phyloP scores from a whole-genome alignment of 1,140 invertebrate genomes.

The Paralvinella palmiformis region DNA sequence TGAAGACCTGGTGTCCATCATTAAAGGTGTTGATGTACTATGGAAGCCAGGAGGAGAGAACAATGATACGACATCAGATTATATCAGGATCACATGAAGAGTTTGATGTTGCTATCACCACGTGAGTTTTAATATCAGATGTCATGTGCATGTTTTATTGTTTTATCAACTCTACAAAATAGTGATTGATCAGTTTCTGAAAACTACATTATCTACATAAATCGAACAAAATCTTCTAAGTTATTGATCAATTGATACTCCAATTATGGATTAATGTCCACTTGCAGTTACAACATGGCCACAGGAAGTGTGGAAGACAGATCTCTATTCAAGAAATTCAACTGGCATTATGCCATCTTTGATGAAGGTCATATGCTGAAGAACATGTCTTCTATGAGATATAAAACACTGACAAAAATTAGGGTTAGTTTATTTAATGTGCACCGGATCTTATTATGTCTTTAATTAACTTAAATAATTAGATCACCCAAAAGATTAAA shows the following conservation, averaged over 20 bases:
- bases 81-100: conserved; percentile 63
- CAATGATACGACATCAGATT: conserved; percentile 68
- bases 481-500: too few relatives aligned
- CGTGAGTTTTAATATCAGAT: conserved; percentile 60
- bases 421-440: conserved; percentile 56
- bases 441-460: too few relatives aligned
- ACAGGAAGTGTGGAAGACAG: conserved; percentile 79
- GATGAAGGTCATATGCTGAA: conserved; percentile 98
- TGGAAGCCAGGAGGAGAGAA: conserved; percentile 76
- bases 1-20: conserved; percentile 75
- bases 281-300: conserved; percentile 67
- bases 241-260: neutral
- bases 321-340: conserved; percentile 80
- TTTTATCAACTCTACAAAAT: too few relatives aligned
- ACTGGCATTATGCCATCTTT: conserved; percentile 87
- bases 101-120: conserved; percentile 80
- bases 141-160: too few relatives aligned
- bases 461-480: too few relatives aligned
- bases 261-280: neutral
- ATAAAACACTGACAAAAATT: conserved; percentile 80
- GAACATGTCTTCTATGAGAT: conserved; percentile 89
- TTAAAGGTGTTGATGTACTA: conserved; percentile 76
- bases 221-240: conserved; percentile 4
- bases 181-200: neutral
- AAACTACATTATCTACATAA: neutral